phyloP scores from a whole-genome alignment of 2,888 invertebrate genomes.

The Drosophila pullipes region DNA sequence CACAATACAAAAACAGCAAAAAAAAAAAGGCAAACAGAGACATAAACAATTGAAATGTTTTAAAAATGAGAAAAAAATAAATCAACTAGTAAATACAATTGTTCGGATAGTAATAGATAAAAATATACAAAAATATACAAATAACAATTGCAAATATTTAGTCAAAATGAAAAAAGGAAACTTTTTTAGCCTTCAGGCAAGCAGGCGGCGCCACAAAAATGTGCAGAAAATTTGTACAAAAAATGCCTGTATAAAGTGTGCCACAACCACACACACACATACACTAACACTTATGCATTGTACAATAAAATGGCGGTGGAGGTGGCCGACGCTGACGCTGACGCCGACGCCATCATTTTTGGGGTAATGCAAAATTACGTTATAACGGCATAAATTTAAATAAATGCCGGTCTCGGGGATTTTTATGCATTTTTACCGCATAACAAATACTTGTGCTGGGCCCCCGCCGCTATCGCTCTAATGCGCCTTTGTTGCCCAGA shows the following conservation, averaged over 20 bases:
- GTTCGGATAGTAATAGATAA: conserved; percentile 51
- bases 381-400: conserved; percentile 85
- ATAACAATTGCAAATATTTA: conserved; percentile 80
- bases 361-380: conserved; percentile 84
- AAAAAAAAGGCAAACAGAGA: conserved; percentile 24
- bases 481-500: conserved; percentile 66
- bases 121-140: conserved; percentile 40
- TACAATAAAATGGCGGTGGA: conserved; percentile 70
- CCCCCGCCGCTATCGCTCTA: conserved; percentile 63
- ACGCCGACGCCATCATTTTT: conserved; percentile 72
- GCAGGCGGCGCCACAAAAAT: conserved; percentile 42
- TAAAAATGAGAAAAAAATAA: conserved; percentile 40
- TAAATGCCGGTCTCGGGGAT: conserved; percentile 86
- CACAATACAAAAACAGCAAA: conserved; percentile 7
- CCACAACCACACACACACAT: conserved; percentile 37
- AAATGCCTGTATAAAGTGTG: conserved; percentile 72
- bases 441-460: conserved; percentile 83
- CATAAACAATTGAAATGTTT: conserved; percentile 71
- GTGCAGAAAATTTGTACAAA: conserved; percentile 63
- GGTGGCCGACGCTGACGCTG: conserved; percentile 49
- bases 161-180: conserved; percentile 61
- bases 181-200: conserved; percentile 63
- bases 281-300: conserved; percentile 40
- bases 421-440: conserved; percentile 85
- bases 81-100: conserved; percentile 46